Conservation (phyloP, 2,113 vertebrate genomes). For the Butorides virescens region DNA sequence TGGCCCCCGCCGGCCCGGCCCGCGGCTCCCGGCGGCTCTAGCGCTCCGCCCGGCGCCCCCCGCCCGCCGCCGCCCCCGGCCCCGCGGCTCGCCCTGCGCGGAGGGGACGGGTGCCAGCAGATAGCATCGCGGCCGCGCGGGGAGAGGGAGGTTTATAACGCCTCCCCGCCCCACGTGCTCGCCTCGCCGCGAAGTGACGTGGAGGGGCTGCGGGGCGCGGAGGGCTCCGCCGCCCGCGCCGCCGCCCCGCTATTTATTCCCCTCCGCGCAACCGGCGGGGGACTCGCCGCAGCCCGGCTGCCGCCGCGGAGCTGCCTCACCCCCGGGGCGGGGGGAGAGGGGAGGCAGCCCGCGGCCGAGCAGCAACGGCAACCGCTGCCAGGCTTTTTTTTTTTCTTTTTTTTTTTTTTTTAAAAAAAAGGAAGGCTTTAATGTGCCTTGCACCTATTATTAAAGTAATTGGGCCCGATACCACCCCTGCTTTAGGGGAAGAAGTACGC, state of each 20-base stretch:
- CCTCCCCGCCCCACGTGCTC: slow-evolving; percentile 78
- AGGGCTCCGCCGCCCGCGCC: slow-evolving; percentile 46
- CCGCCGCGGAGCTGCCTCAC: neutral
- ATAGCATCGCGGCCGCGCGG: slow-evolving; percentile 77
- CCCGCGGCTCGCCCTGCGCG: slow-evolving; percentile 6
- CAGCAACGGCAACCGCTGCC: neutral
- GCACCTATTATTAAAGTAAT: neutral
- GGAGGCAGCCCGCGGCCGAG: neutral
- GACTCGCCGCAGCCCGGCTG: neutral
- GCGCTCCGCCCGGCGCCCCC: slow-evolving; percentile 43
- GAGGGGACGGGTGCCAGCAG: slow-evolving; percentile 76
- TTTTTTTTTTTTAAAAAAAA: neutral
- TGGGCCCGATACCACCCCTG: neutral
- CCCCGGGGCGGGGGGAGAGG: no score
- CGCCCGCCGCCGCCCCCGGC: slow-evolving; percentile 25
- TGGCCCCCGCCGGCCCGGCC: neutral
- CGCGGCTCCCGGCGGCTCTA: neutral
- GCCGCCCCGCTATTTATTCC: slow-evolving; percentile 7
- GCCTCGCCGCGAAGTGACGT: slow-evolving; percentile 76
- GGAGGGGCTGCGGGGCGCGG: slow-evolving; percentile 68
- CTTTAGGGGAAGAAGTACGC: neutral
- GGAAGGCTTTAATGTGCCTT: neutral
- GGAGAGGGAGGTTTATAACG: slow-evolving; percentile 79
- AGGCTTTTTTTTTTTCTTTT: neutral
- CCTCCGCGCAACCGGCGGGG: neutral